Percentiles rank a stretch among this genome's conserved stretches.
These are phyloP conservation scores for Bradypodion ventrale DNA, from an alignment of 2,797 vertebrate species.

Conservation along the genomic window DNA sequence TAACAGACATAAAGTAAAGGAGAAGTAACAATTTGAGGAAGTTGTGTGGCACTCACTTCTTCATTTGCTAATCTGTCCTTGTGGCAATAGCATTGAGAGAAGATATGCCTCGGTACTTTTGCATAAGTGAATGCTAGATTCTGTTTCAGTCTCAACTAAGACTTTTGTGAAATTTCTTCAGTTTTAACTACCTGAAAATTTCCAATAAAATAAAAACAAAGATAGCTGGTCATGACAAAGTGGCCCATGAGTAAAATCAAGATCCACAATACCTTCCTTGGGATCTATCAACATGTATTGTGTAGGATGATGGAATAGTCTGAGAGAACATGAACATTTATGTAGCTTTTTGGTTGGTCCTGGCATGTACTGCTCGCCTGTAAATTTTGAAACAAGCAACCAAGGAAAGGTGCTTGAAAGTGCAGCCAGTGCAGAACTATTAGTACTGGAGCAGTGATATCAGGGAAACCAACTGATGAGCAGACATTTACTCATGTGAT, in stretches of 20 bases:
- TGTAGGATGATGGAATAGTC: too few relatives aligned
- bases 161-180: background rate
- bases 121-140: background rate
- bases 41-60: background rate
- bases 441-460: background rate
- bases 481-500: background rate
- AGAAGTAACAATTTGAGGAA: conserved; percentile 20
- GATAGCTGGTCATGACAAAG: too few relatives aligned
- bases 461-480: too few relatives aligned
- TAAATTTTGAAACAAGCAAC: background rate
- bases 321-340: background rate
- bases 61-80: background rate
- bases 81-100: background rate
- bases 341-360: background rate
- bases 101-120: background rate
- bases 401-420: background rate
- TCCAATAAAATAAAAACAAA: background rate
- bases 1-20: conserved; percentile 7
- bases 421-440: background rate
- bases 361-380: background rate
- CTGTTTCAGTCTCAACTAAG: background rate
- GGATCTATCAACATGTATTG: too few relatives aligned
- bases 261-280: background rate
- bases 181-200: background rate
- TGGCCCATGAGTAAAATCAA: background rate